Evolutionary conservation across 2,797 vertebrate genomes (phyloP).

Genomic region (Diplodus sargus): DNA sequence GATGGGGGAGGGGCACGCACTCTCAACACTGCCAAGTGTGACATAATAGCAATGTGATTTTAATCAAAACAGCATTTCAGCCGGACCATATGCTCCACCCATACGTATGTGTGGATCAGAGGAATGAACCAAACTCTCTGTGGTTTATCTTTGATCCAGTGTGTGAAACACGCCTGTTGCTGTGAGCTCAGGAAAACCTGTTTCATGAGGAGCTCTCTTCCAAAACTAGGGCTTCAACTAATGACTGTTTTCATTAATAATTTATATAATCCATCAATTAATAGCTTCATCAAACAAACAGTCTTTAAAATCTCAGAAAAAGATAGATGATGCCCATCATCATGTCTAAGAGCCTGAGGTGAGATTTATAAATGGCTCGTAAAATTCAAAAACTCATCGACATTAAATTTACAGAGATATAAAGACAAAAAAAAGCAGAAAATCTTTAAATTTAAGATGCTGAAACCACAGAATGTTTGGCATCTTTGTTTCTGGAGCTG

Average conservation of each 20-base stretch:
- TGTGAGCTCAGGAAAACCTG: not conserved
- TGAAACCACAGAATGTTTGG: not conserved
- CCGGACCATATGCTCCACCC: conserved; percentile 70
- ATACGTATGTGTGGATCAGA: conserved; percentile 53
- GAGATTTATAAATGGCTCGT: not conserved
- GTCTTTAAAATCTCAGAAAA: not conserved
- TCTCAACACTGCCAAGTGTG: conserved; percentile 80
- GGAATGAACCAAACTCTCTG: conserved; percentile 44
- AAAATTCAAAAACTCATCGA: not conserved
- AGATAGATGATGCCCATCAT: not conserved
- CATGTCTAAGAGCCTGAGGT: conserved; percentile 10
- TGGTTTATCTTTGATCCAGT: conserved; percentile 31
- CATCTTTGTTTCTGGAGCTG: not conserved
- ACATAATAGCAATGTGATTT: conserved; percentile 84
- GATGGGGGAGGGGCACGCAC: conserved; percentile 69
- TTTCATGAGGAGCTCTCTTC: conserved; percentile 12
- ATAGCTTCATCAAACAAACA: not conserved
- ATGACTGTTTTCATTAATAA: conserved; percentile 20
- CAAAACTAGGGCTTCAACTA: conserved; percentile 16
- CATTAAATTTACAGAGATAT: not conserved
- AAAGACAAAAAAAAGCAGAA: not conserved
- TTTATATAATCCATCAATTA: not conserved
- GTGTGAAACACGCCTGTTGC: conserved; percentile 17
- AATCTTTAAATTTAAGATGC: not conserved
- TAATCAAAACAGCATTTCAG: conserved; percentile 85